Evolutionary conservation across 2,888 invertebrate genomes (phyloP).

Genomic region (Myathropa florea): DNA sequence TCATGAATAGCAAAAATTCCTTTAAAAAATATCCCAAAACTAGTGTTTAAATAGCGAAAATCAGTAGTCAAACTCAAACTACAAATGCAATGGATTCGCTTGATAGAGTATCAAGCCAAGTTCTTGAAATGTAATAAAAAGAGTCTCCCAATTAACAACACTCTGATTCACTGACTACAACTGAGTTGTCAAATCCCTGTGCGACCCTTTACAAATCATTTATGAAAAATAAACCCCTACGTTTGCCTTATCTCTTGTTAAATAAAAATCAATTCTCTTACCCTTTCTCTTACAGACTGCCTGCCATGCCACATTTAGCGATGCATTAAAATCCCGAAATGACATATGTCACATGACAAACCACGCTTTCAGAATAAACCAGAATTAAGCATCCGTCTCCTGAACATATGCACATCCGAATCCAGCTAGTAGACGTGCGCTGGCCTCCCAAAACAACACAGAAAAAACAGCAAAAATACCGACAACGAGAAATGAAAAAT

Average conservation of each 20-base stretch:
- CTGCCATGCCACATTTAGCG: conserved; percentile 23
- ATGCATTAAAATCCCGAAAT: conserved; percentile 51
- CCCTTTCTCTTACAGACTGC: conserved; percentile 21
- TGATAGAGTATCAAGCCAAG: too few relatives aligned
- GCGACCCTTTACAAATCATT: background rate
- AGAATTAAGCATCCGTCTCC: conserved; percentile 36
- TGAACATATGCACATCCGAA: background rate
- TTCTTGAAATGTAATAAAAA: too few relatives aligned
- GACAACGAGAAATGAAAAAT: conserved; percentile 66
- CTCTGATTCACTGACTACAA: background rate
- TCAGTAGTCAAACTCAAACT: too few relatives aligned
- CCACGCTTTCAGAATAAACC: conserved; percentile 44
- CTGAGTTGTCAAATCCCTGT: background rate
- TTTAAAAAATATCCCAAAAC: too few relatives aligned
- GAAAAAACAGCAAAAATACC: conserved; percentile 17
- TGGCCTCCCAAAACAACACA: conserved; percentile 11
- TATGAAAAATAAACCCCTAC: background rate
- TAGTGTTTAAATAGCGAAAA: too few relatives aligned
- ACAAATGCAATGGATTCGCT: too few relatives aligned
- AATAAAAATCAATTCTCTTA: background rate
- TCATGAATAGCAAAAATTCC: too few relatives aligned
- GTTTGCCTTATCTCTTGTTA: background rate
- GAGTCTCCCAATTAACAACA: background rate
- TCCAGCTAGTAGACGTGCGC: conserved; percentile 38
- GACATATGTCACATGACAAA: conserved; percentile 54